phyloP scores from a whole-genome alignment of 1,140 invertebrate species.

The Ephestia elutella region DNA sequence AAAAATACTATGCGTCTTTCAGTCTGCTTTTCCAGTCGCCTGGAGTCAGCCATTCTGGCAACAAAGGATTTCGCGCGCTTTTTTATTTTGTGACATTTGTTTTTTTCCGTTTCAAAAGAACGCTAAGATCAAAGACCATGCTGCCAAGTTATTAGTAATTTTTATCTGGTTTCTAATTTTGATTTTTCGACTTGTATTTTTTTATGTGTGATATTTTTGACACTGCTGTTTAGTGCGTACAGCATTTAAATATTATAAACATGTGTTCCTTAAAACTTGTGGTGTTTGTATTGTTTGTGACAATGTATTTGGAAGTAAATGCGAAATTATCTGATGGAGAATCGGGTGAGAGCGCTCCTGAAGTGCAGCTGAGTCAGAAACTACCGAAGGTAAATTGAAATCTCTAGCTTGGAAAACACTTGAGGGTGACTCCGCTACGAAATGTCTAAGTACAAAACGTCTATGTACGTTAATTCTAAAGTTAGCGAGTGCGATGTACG shows the following conservation, averaged over 20 bases:
- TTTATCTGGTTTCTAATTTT: too few relatives aligned
- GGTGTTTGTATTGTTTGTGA: not conserved
- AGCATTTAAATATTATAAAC: not conserved
- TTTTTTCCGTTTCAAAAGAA: not conserved
- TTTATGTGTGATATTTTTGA: slow-evolving; percentile 1
- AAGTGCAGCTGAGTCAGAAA: not conserved
- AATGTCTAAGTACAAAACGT: too few relatives aligned
- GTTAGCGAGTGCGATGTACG: too few relatives aligned
- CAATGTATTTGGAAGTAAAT: not conserved
- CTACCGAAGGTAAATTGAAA: not conserved
- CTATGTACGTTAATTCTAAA: too few relatives aligned
- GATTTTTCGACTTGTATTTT: slow-evolving; percentile 1
- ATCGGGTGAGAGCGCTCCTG: not conserved
- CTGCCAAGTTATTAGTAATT: not conserved
- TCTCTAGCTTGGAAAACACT: too few relatives aligned
- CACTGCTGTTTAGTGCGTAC: too few relatives aligned
- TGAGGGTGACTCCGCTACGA: too few relatives aligned
- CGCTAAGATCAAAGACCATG: too few relatives aligned
- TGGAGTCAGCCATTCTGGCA: slow-evolving; percentile 35
- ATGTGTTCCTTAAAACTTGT: not conserved
- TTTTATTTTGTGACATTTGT: slow-evolving; percentile 11
- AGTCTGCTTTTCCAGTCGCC: slow-evolving; percentile 39
- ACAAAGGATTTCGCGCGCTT: slow-evolving; percentile 23
- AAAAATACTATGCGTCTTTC: slow-evolving; percentile 41
- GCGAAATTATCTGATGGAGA: not conserved